These are phyloP conservation scores for Clunio marinus DNA, from an alignment of 2,888 invertebrate genomes.

Conservation along the genomic window DNA sequence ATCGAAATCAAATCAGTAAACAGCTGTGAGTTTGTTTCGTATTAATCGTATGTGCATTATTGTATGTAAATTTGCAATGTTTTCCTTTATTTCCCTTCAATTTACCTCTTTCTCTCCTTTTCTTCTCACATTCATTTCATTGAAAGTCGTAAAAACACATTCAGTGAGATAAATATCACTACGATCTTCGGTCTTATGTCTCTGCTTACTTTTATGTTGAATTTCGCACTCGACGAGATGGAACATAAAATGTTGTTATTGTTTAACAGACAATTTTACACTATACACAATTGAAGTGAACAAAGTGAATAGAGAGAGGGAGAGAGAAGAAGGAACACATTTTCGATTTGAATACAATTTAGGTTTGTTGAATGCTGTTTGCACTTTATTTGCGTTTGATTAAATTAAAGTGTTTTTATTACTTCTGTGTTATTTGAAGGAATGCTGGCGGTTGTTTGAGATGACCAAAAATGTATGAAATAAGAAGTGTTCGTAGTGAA, in stretches of 20 bases:
- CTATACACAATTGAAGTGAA: constrained; percentile 13
- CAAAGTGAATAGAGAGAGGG: no score
- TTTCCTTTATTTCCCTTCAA: neutral
- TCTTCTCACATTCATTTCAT: neutral
- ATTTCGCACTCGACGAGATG: constrained; percentile 23
- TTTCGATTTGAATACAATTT: constrained; percentile 15
- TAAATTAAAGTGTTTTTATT: constrained; percentile 31
- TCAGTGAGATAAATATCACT: constrained; percentile 15
- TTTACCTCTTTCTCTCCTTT: no score
- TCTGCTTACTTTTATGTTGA: constrained; percentile 10
- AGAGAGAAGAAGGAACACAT: no score
- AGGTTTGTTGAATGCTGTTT: neutral
- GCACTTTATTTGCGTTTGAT: constrained; percentile 37
- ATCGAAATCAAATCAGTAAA: constrained; percentile 23
- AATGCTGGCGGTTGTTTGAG: neutral
- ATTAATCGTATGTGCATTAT: constrained; percentile 3
- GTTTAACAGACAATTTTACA: constrained; percentile 27
- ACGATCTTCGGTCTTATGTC: constrained; percentile 2
- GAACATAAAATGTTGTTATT: constrained; percentile 24
- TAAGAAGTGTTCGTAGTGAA: constrained; percentile 9
- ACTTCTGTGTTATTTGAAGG: neutral
- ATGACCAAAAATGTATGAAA: constrained; percentile 13
- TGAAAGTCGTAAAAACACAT: constrained; percentile 26
- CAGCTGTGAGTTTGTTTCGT: neutral
- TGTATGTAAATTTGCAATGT: constrained; percentile 23